These are phyloP conservation scores for Setophaga coronata DNA, from an alignment of 2,113 vertebrate genomes.

Conservation along the genomic window DNA sequence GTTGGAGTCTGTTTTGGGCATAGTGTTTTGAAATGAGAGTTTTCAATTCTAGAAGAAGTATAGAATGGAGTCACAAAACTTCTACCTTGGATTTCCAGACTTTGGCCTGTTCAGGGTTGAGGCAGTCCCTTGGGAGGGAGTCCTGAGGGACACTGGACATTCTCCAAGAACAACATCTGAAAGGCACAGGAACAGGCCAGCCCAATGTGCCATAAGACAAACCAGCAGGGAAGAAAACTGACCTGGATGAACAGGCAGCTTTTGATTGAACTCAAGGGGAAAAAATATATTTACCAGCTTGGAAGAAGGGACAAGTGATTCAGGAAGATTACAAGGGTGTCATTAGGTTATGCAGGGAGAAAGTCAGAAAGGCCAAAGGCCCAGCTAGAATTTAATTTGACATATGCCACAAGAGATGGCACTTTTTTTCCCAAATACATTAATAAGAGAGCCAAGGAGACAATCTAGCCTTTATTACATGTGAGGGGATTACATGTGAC, in stretches of 20 bases:
- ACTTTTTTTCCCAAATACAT: not conserved
- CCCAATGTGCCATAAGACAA: not conserved
- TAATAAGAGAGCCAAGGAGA: not conserved
- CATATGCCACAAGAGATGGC: not conserved
- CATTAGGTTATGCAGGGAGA: not conserved
- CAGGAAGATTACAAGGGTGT: not conserved
- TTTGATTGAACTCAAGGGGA: not conserved
- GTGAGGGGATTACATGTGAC: not conserved
- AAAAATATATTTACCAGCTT: not conserved
- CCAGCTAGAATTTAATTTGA: not conserved
- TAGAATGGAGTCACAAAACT: not conserved
- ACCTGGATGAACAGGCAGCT: not conserved
- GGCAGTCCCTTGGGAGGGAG: not conserved
- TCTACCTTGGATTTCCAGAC: not conserved
- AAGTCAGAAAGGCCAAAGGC: not conserved
- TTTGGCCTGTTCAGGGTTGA: not conserved
- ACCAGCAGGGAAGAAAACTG: not conserved
- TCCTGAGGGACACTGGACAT: not conserved
- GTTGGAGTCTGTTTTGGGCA: not conserved
- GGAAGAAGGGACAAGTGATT: not conserved
- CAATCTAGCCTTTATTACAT: not conserved
- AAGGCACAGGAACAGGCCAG: not conserved
- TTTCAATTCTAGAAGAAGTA: not conserved
- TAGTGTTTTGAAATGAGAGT: not conserved
- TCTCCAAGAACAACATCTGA: not conserved